Percentiles rank a stretch among this genome's conserved stretches.
Conservation (phyloP, 2,888 invertebrate species). For the Oscheius onirici region DNA sequence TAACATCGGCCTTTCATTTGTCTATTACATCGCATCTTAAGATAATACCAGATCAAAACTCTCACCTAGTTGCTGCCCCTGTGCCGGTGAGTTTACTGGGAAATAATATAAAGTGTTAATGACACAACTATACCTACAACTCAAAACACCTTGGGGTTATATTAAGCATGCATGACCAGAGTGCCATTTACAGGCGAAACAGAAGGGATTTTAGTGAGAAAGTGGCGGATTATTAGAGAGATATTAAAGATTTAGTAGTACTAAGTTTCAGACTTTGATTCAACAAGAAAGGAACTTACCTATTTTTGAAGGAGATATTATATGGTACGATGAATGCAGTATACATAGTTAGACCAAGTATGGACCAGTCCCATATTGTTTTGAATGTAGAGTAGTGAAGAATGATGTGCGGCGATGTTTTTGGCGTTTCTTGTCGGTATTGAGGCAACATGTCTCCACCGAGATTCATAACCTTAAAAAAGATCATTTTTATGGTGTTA, state of each 20-base stretch:
- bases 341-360: constrained; percentile 98
- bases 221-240: constrained; percentile 52
- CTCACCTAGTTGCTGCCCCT: too few relatives aligned
- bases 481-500: neutral
- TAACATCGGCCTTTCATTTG: too few relatives aligned
- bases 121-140: too few relatives aligned
- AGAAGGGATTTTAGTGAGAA: neutral
- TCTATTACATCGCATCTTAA: too few relatives aligned
- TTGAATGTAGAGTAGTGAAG: constrained; percentile 99
- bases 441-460: constrained; percentile 97
- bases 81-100: too few relatives aligned
- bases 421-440: constrained; percentile 98
- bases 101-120: too few relatives aligned
- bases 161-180: too few relatives aligned
- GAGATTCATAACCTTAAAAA: constrained; percentile 82
- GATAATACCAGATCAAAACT: too few relatives aligned
- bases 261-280: too few relatives aligned
- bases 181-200: too few relatives aligned
- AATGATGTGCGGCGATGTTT: constrained; percentile 98
- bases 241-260: too few relatives aligned
- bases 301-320: constrained; percentile 98
- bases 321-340: constrained; percentile 98
- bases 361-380: constrained; percentile 98
- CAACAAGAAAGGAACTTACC: constrained; percentile 75
- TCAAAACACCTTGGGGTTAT: too few relatives aligned